Evolutionary conservation across 2,888 invertebrate species (phyloP).

Genomic region (Apodemia zela): DNA sequence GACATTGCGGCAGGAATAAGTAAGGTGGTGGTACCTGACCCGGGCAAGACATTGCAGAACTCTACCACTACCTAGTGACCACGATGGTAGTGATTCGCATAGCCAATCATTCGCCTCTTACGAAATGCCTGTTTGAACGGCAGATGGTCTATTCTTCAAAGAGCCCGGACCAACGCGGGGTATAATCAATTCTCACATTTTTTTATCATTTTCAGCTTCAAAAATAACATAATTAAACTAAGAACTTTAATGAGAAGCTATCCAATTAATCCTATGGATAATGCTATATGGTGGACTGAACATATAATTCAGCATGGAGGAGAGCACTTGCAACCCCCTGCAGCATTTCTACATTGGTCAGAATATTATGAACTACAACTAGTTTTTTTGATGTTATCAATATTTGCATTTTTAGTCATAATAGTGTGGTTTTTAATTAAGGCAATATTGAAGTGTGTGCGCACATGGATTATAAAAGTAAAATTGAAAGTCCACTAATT

Average conservation of each 20-base stretch:
- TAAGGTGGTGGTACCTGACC: too few species aligned
- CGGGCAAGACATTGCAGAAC: too few species aligned
- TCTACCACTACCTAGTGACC: too few species aligned
- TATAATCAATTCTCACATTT: too few species aligned
- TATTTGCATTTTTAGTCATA: too few species aligned
- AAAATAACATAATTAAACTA: constrained; percentile 27
- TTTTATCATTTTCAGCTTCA: constrained; percentile 28
- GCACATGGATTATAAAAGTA: neutral
- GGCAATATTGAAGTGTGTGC: neutral
- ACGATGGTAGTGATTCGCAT: too few species aligned
- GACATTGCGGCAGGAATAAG: too few species aligned
- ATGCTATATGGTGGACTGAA: constrained; percentile 34
- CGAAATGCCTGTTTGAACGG: too few species aligned
- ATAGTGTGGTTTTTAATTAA: neutral
- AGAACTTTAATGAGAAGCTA: constrained; percentile 28
- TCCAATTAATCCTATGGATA: constrained; percentile 31
- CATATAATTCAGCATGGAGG: constrained; percentile 32
- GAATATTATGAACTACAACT: constrained; percentile 30
- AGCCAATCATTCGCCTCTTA: too few species aligned
- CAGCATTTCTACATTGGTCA: constrained; percentile 23
- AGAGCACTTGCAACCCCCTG: constrained; percentile 29
- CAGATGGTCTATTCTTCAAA: too few species aligned
- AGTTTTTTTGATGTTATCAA: constrained; percentile 20
- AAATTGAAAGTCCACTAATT: neutral
- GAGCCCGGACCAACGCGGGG: too few species aligned